Percentiles rank a stretch among this genome's conserved stretches.
Conservation (phyloP, 2,888 invertebrate species). For the Dasypolia templi region DNA sequence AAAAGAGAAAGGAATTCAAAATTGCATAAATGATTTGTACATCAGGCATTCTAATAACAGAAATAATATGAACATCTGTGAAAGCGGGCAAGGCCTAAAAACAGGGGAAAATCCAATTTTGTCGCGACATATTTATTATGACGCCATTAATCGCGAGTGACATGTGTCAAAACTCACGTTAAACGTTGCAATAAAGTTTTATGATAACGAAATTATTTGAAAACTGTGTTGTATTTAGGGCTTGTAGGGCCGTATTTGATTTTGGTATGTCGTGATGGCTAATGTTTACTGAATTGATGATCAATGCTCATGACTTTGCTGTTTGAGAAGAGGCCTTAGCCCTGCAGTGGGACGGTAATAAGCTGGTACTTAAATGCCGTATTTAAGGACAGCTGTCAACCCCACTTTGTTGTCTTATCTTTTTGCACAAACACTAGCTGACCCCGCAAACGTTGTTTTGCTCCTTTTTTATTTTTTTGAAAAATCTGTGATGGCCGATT, state of each 20-base stretch:
- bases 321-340: too few species aligned
- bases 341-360: too few species aligned
- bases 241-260: background rate
- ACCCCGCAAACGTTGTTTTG: too few species aligned
- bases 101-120: constrained; percentile 37
- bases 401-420: background rate
- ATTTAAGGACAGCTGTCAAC: background rate
- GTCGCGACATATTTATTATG: constrained; percentile 41
- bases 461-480: too few species aligned
- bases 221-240: background rate
- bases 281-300: too few species aligned
- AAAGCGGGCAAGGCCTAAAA: constrained; percentile 8
- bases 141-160: constrained; percentile 41
- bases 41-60: constrained; percentile 32
- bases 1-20: too few species aligned
- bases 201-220: background rate
- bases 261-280: background rate
- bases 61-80: constrained; percentile 34
- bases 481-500: too few species aligned
- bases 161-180: constrained; percentile 45
- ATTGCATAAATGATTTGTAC: too few species aligned
- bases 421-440: too few species aligned
- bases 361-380: too few species aligned
- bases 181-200: constrained; percentile 10
- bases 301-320: too few species aligned